These are phyloP conservation scores for Leptosomus discolor DNA, from an alignment of 2,113 vertebrate genomes.

Conservation along the genomic window DNA sequence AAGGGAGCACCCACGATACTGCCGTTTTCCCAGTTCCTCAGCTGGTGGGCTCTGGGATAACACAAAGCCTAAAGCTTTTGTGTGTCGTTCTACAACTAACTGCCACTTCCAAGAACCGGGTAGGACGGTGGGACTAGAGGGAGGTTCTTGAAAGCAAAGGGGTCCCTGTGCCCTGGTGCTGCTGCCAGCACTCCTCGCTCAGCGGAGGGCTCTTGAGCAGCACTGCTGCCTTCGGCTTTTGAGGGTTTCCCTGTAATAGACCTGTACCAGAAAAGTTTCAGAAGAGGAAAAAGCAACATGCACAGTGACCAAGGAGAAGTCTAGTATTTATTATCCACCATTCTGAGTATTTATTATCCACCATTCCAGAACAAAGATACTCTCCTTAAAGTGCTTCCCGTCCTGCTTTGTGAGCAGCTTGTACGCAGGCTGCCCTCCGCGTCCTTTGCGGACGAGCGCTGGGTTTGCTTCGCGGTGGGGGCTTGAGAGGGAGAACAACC, in stretches of 20 bases:
- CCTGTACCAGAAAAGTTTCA: background rate
- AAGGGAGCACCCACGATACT: rapidly evolving
- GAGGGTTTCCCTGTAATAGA: background rate
- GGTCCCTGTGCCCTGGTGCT: rapidly evolving
- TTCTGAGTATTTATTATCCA: conserved; percentile 10
- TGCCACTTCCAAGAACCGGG: background rate
- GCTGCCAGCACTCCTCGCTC: background rate
- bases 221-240: rapidly evolving
- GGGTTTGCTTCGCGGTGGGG: background rate
- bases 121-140: rapidly evolving
- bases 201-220: background rate
- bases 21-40: background rate
- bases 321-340: conserved; percentile 1
- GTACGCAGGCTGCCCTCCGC: background rate
- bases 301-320: background rate
- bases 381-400: conserved; percentile 35
- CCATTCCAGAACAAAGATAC: background rate
- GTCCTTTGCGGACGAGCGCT: background rate
- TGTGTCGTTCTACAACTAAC: background rate
- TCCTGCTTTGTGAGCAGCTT: background rate
- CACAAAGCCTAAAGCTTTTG: background rate
- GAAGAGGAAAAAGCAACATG: background rate
- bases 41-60: too few relatives aligned
- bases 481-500: background rate
- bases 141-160: background rate